Conservation (phyloP, 2,888 invertebrate species). For the Ernsta delagoae region DNA sequence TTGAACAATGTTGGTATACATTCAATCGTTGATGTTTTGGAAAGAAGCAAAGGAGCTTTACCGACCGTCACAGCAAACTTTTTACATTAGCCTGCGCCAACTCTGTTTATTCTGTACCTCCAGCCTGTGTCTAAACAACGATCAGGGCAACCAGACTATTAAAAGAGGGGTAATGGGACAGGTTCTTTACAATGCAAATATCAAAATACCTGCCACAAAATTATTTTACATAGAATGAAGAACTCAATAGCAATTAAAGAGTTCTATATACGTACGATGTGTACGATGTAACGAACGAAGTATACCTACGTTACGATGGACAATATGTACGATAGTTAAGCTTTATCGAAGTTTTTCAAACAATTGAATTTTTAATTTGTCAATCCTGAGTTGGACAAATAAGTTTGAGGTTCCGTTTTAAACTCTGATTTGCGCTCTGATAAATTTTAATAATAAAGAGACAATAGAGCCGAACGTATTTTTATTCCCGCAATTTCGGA, state of each 20-base stretch:
- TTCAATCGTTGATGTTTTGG: constrained; percentile 68
- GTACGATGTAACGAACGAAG: no score
- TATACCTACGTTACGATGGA: no score
- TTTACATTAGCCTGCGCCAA: constrained; percentile 72
- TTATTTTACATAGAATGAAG: background rate
- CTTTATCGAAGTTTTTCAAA: no score
- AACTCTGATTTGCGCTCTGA: constrained; percentile 64
- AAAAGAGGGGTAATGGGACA: background rate
- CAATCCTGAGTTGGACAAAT: constrained; percentile 45
- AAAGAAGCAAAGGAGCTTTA: constrained; percentile 67
- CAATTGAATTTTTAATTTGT: background rate
- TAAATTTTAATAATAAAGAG: constrained; percentile 77
- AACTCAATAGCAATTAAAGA: background rate
- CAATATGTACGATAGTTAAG: no score
- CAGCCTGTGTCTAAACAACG: constrained; percentile 56
- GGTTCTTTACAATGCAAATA: background rate
- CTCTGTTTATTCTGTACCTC: constrained; percentile 75
- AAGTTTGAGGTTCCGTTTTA: constrained; percentile 77
- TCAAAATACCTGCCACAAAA: no score
- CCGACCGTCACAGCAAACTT: constrained; percentile 67
- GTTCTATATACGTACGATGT: no score
- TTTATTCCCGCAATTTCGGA: constrained; percentile 62
- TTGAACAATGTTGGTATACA: constrained; percentile 50
- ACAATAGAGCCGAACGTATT: constrained; percentile 67
- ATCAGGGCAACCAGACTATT: constrained; percentile 13